A percentile compares a stretch with the other conserved stretches of the same genome.
phyloP scores from a whole-genome alignment of 2,888 invertebrate genomes.

The Lasius platythorax region DNA sequence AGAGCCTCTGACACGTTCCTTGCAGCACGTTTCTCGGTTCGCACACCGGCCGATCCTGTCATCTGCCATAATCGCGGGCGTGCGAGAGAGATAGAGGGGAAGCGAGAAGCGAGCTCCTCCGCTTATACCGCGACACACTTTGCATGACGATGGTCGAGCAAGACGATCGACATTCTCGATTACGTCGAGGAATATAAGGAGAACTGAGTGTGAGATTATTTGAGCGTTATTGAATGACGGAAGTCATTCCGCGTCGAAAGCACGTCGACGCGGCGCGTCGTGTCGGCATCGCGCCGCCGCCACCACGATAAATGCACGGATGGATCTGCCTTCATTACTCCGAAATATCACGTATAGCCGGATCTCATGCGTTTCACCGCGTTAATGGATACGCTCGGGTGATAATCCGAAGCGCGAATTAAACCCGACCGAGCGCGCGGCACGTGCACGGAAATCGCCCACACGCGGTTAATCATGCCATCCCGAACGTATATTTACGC shows the following conservation, averaged over 20 bases:
- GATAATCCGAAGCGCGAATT: constrained; percentile 68
- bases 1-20: constrained; percentile 38
- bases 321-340: constrained; percentile 65
- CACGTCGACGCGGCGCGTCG: constrained; percentile 7
- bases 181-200: constrained; percentile 9
- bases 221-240: constrained; percentile 31
- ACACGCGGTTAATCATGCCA: constrained; percentile 68
- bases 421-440: constrained; percentile 65
- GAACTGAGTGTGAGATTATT: constrained; percentile 28
- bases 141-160: constrained; percentile 40
- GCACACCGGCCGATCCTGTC: constrained; percentile 7
- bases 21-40: constrained; percentile 41
- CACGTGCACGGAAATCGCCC: constrained; percentile 68
- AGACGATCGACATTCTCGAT: constrained; percentile 38
- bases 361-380: constrained; percentile 50
- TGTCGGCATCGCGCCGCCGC: not conserved
- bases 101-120: not conserved
- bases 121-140: constrained; percentile 27
- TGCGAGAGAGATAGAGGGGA: not conserved
- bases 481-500: constrained; percentile 63
- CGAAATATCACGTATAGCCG: constrained; percentile 65
- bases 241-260: constrained; percentile 37
- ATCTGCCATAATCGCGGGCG: constrained; percentile 9
- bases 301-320: constrained; percentile 47
- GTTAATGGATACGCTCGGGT: constrained; percentile 48